Conservation (phyloP, 2,113 vertebrate species). For the Sardina pilchardus region DNA sequence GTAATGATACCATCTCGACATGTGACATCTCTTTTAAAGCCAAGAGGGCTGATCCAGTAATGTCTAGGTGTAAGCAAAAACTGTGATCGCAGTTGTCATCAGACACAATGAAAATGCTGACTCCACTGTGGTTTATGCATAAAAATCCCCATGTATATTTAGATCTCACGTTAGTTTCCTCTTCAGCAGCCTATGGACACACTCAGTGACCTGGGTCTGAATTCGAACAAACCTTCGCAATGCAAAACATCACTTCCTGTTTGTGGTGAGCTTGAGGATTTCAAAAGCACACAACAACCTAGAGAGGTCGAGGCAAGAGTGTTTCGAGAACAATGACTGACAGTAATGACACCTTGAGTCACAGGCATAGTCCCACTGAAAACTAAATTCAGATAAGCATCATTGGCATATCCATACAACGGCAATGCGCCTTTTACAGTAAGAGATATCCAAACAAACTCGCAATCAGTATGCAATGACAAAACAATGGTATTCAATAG, state of each 20-base stretch:
- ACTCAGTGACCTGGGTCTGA: neutral
- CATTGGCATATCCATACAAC: neutral
- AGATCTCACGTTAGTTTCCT: neutral
- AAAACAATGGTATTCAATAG: neutral
- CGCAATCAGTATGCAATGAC: neutral
- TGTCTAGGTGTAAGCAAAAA: neutral
- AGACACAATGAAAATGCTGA: neutral
- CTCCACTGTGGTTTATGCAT: no score
- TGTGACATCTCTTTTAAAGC: neutral
- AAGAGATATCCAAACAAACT: neutral
- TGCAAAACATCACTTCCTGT: constrained; percentile 32
- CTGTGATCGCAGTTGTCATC: neutral
- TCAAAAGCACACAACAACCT: constrained; percentile 10
- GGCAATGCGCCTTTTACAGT: neutral
- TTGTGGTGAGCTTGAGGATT: constrained; percentile 19
- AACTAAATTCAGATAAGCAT: neutral
- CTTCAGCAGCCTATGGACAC: neutral
- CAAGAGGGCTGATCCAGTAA: neutral
- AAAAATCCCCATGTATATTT: neutral
- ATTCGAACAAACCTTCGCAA: neutral
- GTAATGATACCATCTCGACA: neutral
- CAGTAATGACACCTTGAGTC: neutral
- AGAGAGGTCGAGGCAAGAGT: neutral
- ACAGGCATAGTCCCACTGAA: neutral
- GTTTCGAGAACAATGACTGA: neutral